A percentile compares a stretch with the other conserved stretches of the same genome.
Conservation (phyloP, 1,140 invertebrate species). For the Pteromalus puparum region DNA sequence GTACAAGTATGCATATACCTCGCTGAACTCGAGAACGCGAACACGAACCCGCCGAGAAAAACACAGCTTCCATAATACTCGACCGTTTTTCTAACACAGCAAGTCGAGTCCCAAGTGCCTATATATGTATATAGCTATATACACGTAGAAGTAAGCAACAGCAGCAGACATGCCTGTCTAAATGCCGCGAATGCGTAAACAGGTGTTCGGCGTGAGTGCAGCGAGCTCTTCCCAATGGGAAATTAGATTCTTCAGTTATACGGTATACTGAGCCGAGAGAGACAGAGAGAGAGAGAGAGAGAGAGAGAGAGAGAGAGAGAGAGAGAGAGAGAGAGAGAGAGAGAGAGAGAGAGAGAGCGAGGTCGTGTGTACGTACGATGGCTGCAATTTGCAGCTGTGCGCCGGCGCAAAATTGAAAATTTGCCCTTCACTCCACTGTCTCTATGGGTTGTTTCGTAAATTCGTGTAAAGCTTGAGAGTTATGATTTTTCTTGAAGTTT, state of each 20-base stretch:
- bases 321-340: conserved; percentile 23
- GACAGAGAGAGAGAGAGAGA: no score
- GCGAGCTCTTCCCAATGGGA: conserved; percentile 11
- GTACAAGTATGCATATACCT: no score
- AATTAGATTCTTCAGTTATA: conserved; percentile 36
- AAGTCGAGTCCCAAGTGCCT: background rate
- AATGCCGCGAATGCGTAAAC: conserved; percentile 37
- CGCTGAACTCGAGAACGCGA: no score
- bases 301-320: background rate
- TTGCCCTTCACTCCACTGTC: no score
- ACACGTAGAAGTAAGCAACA: background rate
- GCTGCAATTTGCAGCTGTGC: conserved; percentile 8
- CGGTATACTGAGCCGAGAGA: no score
- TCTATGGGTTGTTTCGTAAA: background rate
- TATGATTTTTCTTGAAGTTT: no score
- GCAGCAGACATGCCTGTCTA: background rate
- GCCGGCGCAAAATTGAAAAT: conserved; percentile 48
- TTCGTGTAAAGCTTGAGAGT: background rate
- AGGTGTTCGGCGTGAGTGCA: conserved; percentile 35
- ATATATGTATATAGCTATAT: conserved; percentile 1
- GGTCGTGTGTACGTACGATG: no score
- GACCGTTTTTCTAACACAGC: background rate
- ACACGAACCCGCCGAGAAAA: background rate
- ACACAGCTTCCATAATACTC: background rate
- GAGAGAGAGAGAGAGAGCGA: conserved; percentile 14